Evolutionary conservation across 2,888 invertebrate genomes (phyloP).

Genomic region (Platerodrilus igneus): DNA sequence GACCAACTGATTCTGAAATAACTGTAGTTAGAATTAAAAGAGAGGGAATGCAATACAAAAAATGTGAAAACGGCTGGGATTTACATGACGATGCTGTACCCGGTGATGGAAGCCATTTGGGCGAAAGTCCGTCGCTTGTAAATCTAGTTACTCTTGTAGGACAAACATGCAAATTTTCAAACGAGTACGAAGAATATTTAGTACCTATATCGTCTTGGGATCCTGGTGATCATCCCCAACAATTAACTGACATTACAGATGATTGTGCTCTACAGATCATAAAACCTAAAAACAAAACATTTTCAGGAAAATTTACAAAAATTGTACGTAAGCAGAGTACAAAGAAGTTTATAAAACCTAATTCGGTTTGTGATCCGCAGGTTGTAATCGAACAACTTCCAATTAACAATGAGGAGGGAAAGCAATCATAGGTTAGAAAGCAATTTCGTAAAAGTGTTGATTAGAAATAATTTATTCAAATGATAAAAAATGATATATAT

Average conservation of each 20-base stretch:
- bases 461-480: too few species aligned
- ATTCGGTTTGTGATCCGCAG: too few species aligned
- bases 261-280: background rate
- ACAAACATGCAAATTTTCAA: constrained; percentile 36
- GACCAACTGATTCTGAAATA: constrained; percentile 58
- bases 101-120: constrained; percentile 56
- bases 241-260: constrained; percentile 28
- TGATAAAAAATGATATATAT: too few species aligned
- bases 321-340: constrained; percentile 36
- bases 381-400: too few species aligned
- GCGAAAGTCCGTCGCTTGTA: constrained; percentile 55
- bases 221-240: constrained; percentile 36
- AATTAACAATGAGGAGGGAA: too few species aligned
- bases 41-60: constrained; percentile 38
- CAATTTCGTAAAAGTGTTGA: too few species aligned
- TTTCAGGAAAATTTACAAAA: constrained; percentile 38
- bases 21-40: constrained; percentile 55
- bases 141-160: constrained; percentile 56
- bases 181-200: constrained; percentile 50
- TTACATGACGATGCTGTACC: constrained; percentile 49
- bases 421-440: too few species aligned
- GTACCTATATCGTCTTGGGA: constrained; percentile 58
- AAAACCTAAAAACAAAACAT: constrained; percentile 15
- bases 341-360: too few species aligned
- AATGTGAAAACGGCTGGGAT: constrained; percentile 47